A percentile compares a stretch with the other conserved stretches of the same genome.
Conservation (phyloP, 2,888 invertebrate genomes). For the Abrostola tripartita region DNA sequence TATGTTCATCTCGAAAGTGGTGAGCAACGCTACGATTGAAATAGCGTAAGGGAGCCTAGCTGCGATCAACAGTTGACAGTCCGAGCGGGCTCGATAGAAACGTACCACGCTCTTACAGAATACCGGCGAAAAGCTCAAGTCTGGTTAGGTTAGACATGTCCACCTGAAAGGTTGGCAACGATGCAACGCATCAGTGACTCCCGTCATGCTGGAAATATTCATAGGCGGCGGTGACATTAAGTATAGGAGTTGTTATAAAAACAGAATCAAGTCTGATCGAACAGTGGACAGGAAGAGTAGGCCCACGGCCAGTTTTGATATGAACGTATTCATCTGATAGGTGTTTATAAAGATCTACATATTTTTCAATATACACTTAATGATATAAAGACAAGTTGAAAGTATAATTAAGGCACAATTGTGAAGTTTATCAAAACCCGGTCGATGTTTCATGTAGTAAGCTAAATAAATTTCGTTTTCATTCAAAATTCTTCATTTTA, state of each 20-base stretch:
- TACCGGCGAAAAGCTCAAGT: background rate
- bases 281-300: constrained; percentile 19
- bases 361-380: constrained; percentile 48
- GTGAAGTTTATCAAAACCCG: constrained; percentile 64
- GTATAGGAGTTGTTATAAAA: constrained; percentile 9
- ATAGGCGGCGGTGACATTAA: background rate
- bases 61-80: background rate
- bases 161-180: background rate
- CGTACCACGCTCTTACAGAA: background rate
- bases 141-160: background rate
- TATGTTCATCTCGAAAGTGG: constrained; percentile 56
- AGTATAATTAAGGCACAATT: constrained; percentile 41
- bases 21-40: constrained; percentile 13
- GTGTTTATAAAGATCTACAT: constrained; percentile 36
- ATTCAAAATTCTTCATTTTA: constrained; percentile 69
- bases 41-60: background rate
- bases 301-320: constrained; percentile 47
- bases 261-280: constrained; percentile 4
- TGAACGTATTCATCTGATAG: constrained; percentile 51
- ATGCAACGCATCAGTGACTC: background rate
- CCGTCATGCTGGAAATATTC: background rate
- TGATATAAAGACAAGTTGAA: constrained; percentile 34
- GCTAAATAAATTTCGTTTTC: constrained; percentile 71
- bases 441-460: constrained; percentile 72
- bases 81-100: background rate